Evolutionary conservation across 1,140 invertebrate genomes (phyloP).

Genomic region (Xylocopa sonorina): DNA sequence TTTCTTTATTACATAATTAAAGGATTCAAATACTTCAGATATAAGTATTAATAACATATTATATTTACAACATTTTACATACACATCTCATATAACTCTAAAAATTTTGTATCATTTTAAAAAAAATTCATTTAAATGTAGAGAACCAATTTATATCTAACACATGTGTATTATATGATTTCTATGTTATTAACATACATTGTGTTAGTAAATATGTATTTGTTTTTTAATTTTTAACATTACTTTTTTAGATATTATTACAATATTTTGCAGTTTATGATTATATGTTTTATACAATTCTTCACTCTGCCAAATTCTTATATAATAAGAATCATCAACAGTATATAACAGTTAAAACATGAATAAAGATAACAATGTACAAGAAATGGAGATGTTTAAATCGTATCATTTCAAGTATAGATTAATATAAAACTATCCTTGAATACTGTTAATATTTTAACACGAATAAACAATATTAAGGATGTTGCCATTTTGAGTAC

Average conservation of each 20-base stretch:
- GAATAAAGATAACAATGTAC: conserved; percentile 5
- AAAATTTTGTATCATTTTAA: background rate
- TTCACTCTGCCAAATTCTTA: background rate
- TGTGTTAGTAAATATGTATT: conserved; percentile 6
- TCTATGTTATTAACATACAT: conserved; percentile 1
- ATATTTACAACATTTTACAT: conserved; percentile 46
- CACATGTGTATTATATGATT: background rate
- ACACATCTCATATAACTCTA: background rate
- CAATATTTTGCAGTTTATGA: background rate
- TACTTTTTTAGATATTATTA: conserved; percentile 3
- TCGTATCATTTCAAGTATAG: background rate
- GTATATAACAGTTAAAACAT: background rate
- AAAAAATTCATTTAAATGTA: conserved; percentile 9
- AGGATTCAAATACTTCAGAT: background rate
- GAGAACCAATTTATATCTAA: background rate
- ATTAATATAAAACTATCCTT: background rate
- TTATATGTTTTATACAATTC: background rate
- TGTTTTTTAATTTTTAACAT: background rate
- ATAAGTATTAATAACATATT: conserved; percentile 22
- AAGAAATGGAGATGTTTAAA: conserved; percentile 1
- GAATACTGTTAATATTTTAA: background rate
- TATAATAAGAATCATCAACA: conserved; percentile 8
- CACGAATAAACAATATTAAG: background rate
- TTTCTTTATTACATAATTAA: background rate
- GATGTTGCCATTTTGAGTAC: background rate